Evolutionary conservation across 2,888 invertebrate genomes (phyloP).

Genomic region (Operophtera brumata): DNA sequence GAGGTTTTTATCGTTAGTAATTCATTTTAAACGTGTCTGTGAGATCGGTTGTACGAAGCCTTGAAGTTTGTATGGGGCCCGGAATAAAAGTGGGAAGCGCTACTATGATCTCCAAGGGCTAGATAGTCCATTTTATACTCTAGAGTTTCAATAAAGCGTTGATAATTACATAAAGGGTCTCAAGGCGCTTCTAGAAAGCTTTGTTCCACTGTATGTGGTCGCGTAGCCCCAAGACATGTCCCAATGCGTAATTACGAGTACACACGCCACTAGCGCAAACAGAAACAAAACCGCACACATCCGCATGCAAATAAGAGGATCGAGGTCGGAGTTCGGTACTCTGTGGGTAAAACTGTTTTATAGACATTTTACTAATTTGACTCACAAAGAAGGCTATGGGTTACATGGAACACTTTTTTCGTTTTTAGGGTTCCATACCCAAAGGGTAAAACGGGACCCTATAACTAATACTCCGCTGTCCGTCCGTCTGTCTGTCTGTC

Average conservation of each 20-base stretch:
- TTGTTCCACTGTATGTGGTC: slow-evolving; percentile 55
- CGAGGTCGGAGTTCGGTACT: slow-evolving; percentile 43
- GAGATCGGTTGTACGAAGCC: too few species aligned
- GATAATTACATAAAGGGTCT: too few species aligned
- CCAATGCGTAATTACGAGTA: slow-evolving; percentile 75
- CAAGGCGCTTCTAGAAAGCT: slow-evolving; percentile 34
- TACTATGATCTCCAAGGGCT: too few species aligned
- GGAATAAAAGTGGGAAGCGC: too few species aligned
- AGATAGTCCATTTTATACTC: too few species aligned
- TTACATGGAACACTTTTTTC: not conserved
- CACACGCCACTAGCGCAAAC: slow-evolving; percentile 72
- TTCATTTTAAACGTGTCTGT: too few species aligned
- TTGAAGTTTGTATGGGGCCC: too few species aligned
- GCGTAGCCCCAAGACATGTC: slow-evolving; percentile 65
- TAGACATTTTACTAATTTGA: not conserved
- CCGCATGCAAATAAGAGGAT: slow-evolving; percentile 71
- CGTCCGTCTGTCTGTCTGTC: too few species aligned
- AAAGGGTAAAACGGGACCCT: too few species aligned
- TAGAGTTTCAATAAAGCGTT: too few species aligned
- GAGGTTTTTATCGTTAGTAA: too few species aligned
- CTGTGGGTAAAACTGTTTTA: not conserved
- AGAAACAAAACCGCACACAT: slow-evolving; percentile 75
- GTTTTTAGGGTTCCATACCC: not conserved
- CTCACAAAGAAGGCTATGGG: not conserved
- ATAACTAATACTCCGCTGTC: too few species aligned